phyloP scores from a whole-genome alignment of 2,888 invertebrate species.

The Crepidodera aurea region DNA sequence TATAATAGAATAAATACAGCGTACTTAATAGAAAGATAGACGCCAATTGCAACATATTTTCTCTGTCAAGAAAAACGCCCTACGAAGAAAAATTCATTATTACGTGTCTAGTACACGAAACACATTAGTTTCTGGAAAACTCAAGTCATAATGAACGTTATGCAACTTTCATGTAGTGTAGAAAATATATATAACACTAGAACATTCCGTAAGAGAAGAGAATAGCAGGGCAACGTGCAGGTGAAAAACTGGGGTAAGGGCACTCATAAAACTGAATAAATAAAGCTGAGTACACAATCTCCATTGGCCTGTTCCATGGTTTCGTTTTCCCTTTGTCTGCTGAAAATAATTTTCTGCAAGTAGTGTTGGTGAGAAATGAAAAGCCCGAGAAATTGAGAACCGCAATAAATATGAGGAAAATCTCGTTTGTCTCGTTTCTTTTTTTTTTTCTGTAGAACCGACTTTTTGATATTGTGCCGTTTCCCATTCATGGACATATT shows the following conservation, averaged over 20 bases:
- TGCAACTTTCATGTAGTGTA: background rate
- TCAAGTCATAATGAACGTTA: conserved; percentile 7
- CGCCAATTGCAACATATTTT: too few relatives aligned
- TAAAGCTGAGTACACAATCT: conserved; percentile 7
- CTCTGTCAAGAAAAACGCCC: too few relatives aligned
- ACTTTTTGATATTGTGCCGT: too few relatives aligned
- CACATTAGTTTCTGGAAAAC: background rate
- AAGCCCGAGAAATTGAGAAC: background rate
- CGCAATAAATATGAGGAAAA: conserved; percentile 7
- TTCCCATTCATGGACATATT: too few relatives aligned
- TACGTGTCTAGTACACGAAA: background rate
- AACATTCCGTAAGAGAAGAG: background rate
- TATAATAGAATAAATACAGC: too few relatives aligned
- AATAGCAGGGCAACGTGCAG: background rate
- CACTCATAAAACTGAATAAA: conserved; percentile 16
- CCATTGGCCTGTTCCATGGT: background rate
- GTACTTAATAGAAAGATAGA: too few relatives aligned
- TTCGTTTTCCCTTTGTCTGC: conserved; percentile 12
- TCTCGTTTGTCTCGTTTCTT: background rate
- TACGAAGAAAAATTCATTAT: too few relatives aligned
- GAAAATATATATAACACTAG: background rate
- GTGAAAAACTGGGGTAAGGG: conserved; percentile 13
- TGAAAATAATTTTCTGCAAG: conserved; percentile 9
- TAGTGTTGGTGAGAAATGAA: background rate
- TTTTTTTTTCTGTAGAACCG: background rate